Base-by-base conservation (phyloP, 2,797 vertebrate species). In the Pangasius macronema region DNA sequence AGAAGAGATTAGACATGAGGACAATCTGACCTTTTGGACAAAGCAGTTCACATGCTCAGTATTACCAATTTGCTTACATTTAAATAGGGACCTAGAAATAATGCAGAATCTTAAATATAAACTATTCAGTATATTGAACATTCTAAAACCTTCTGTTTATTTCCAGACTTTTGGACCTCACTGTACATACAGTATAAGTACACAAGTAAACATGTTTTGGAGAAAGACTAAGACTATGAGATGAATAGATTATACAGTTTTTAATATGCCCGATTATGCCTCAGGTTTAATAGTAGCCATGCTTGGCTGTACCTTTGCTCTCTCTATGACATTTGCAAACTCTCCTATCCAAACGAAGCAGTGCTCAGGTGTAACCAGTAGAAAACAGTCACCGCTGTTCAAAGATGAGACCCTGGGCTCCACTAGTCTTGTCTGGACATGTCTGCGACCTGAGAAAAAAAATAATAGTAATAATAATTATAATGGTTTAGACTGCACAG, bases 331-430 rank as follows among this genome's bases (percentile, higher is more conserved):
- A 53, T 99, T 99, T 27, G 98, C 96, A 91, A 99, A 99, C 94
- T 99, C 98, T 92, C 98, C 99, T 0, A 97, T 94, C 99, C 99
- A 99, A 88, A 98, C 94, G 87, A 98, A 96, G 93, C 99, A 99
- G 91, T 95, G 93, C 87, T 97, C 97, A 1, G 97, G 96, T 0
- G 97, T 97, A 86, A 99, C 95, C 91, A 99, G 91, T 79, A 99
- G 96, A 95, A 99, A 99, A 92, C 97, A 98, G 94, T 99, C 99
- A n/a, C 99, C 99, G 0, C 98, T 99, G 95, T 99, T 99, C 89
- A 99, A 93, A 0, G 98, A 99, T 0, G 97, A 98, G 0, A 96
- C 97, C 76, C 98, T 96, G 1, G 99, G 98, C 90, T 99, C 99
- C 55, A 99, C 99, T 93, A 99, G 94, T 93, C 99, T 95, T 49